Percentiles rank a stretch among this genome's conserved stretches.
phyloP scores from a whole-genome alignment of 2,888 invertebrate species.

The Leptopilina syphax region DNA sequence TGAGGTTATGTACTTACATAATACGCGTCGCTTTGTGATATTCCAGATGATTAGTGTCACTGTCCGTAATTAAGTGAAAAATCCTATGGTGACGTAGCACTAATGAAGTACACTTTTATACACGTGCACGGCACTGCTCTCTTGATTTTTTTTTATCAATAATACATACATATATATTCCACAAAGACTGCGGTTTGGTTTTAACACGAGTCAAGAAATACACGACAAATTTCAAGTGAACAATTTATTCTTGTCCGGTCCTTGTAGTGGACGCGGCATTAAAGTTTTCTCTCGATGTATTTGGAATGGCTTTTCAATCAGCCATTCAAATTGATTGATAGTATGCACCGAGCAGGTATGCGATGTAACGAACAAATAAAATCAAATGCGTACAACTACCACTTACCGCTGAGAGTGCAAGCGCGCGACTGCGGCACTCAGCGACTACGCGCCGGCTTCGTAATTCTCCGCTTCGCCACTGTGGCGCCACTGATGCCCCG shows the following conservation, averaged over 20 bases:
- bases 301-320: conserved; percentile 2
- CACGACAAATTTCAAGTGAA: conserved; percentile 11
- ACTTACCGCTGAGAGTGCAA: conserved; percentile 73
- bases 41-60: conserved; percentile 54
- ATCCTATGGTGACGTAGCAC: conserved; percentile 25
- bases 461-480: conserved; percentile 60
- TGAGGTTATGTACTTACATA: conserved; percentile 65
- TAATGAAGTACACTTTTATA: conserved; percentile 56
- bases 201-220: conserved; percentile 4
- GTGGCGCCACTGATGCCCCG: conserved; percentile 61
- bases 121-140: conserved; percentile 63
- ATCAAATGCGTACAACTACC: conserved; percentile 50
- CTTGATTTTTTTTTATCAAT: background rate
- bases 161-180: background rate
- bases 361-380: conserved; percentile 26
- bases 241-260: conserved; percentile 33
- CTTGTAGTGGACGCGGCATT: conserved; percentile 42
- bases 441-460: conserved; percentile 66
- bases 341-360: conserved; percentile 28
- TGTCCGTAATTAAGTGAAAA: conserved; percentile 37
- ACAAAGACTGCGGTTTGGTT: background rate
- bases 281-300: conserved; percentile 7
- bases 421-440: conserved; percentile 72
- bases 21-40: conserved; percentile 62
- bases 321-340: conserved; percentile 27